Base-by-base conservation (phyloP, 2,113 vertebrate genomes). In the Eira barbara region DNA sequence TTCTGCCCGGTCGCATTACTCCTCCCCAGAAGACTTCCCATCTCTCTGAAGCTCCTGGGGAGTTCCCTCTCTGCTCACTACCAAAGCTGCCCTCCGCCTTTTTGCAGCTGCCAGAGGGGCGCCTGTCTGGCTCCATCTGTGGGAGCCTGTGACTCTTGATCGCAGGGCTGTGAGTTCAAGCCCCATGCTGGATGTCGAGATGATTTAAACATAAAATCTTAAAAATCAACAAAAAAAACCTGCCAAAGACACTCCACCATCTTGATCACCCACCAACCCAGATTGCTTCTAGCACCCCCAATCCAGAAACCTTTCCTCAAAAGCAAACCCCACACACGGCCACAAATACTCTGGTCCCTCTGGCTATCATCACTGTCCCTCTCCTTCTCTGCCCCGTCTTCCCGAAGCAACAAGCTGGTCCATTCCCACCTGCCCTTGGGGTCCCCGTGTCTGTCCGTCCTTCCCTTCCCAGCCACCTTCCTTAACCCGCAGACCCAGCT, bases 381-480 rank as follows among this genome's bases (percentile, higher is more conserved):
- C 21, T 84, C 55, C 36, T 42, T 42, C 52, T 85, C 45, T 27
- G 34, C 57, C 34, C 36, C 20, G 63, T 31, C 52, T 14, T 89
- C 47, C 52, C 23, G 39, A 8, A 21, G 76, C 91, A 88, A 89
- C 42, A 84, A 79, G 55, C 39, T 69, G 55, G 76, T 78, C 74
- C 47, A 17, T n/a, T 55, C 67, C 74, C 42, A 8, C 57, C 23
- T 7, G 42, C 71, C 29, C 63, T 13, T 47, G 49, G 34, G 86
- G 45, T 91, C 92, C 84, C 45, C 0, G 79, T 78, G 74, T 76
- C 87, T 92, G 52, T 95, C 90, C 73, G 84, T 91, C 57, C 93
- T 85, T 78, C 85, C 87, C 47, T 74, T 80, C 20, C 55, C 73
- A 31, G 42, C 29, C 49, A 76, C 42, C 79, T 74, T 47, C 47